Conservation (phyloP, 2,797 vertebrate species). For the Vireo griseus region DNA sequence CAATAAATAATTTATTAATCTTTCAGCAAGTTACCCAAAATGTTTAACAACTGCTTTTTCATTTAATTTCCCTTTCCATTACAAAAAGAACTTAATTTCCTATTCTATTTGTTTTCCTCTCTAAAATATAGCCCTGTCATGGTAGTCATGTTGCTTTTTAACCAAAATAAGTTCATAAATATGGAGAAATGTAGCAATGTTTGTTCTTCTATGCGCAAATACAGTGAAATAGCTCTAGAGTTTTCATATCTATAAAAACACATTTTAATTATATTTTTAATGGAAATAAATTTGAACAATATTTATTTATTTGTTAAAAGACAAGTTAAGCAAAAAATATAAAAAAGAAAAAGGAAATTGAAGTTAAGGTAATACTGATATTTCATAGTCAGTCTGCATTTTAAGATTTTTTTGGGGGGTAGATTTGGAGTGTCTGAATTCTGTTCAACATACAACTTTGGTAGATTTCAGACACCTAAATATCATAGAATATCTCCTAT, state of each 20-base stretch:
- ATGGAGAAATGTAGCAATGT: neutral
- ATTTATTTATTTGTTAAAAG: neutral
- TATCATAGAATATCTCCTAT: neutral
- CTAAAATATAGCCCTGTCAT: neutral
- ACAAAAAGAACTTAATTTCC: constrained; percentile 24
- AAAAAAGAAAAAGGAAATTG: neutral
- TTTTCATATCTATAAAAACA: neutral
- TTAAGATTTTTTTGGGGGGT: neutral
- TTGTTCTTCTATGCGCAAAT: neutral
- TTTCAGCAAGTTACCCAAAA: constrained; percentile 49
- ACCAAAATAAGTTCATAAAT: neutral
- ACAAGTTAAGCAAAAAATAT: neutral
- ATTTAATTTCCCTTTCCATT: constrained; percentile 52
- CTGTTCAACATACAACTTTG: neutral
- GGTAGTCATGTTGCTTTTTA: constrained; percentile 1
- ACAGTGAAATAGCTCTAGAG: neutral
- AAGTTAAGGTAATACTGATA: neutral
- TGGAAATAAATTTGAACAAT: neutral
- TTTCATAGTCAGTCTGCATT: neutral
- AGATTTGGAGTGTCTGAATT: neutral
- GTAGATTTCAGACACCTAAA: neutral
- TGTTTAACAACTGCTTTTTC: constrained; percentile 51
- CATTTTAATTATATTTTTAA: neutral
- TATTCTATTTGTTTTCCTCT: constrained; percentile 42
- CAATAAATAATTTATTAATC: constrained; percentile 47